Percentiles rank a stretch among this genome's conserved stretches.
Evolutionary conservation across 2,797 vertebrate species (phyloP).

Genomic region (Anniella stebbinsi): DNA sequence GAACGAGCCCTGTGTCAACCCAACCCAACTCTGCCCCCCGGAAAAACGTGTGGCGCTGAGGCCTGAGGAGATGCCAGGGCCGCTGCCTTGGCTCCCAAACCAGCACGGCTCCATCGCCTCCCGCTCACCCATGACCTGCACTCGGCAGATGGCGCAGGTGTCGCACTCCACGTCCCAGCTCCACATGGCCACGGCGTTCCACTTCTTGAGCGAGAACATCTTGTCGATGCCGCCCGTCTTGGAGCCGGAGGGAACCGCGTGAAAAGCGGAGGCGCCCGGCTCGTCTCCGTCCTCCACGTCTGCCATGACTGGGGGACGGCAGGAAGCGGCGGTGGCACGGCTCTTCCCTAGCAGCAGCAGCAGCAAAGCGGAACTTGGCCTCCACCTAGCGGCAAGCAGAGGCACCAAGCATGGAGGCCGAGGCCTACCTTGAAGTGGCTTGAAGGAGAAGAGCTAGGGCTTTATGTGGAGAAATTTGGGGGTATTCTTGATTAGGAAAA

Average conservation of each 20-base stretch:
- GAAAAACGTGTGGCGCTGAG: background rate
- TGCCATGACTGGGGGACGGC: slow-evolving; percentile 78
- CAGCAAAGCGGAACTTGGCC: slow-evolving; percentile 5
- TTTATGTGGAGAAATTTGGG: background rate
- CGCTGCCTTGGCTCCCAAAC: background rate
- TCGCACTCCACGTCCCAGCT: slow-evolving; percentile 99
- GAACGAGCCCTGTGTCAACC: background rate
- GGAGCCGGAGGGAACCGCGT: slow-evolving; percentile 82
- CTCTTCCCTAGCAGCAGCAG: background rate
- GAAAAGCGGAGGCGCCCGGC: slow-evolving; percentile 82
- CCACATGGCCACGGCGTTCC: slow-evolving; percentile 99
- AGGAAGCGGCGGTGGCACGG: slow-evolving; percentile 46
- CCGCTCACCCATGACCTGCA: slow-evolving; percentile 96
- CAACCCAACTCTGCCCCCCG: background rate
- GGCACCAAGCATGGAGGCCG: background rate
- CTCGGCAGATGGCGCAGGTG: slow-evolving; percentile 96
- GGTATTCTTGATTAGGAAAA: too few relatives aligned
- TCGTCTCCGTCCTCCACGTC: slow-evolving; percentile 94
- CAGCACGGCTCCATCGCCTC: background rate
- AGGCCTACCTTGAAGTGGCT: slow-evolving; percentile 21
- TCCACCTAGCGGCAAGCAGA: slow-evolving; percentile 46
- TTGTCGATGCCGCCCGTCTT: slow-evolving; percentile 88
- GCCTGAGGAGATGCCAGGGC: background rate
- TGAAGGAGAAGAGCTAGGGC: background rate
- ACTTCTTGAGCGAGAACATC: slow-evolving; percentile 99